phyloP scores from a whole-genome alignment of 37 sponge, comb jelly and placozoan genomes.

The Agelas oroides region DNA sequence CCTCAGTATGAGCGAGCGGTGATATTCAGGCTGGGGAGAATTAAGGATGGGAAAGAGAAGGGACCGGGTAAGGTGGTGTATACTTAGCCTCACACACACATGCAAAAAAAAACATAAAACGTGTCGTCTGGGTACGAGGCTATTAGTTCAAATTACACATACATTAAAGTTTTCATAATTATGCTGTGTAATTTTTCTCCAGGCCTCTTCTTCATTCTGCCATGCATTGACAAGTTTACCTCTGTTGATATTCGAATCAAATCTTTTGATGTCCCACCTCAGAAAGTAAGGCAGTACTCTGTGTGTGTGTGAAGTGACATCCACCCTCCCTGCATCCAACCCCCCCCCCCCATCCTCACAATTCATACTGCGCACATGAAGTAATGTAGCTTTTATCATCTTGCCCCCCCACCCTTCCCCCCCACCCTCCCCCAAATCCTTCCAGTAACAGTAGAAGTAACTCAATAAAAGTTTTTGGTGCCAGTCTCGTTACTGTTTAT shows the following conservation, averaged over 20 bases:
- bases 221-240: slow-evolving; percentile 82
- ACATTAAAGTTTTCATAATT: too few species aligned
- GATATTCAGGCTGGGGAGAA: slow-evolving; percentile 91
- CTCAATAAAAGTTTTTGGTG: neutral
- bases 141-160: too few species aligned
- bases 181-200: neutral
- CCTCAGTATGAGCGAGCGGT: slow-evolving; percentile 93
- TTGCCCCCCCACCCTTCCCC: too few species aligned
- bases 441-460: too few species aligned
- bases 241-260: slow-evolving; percentile 83
- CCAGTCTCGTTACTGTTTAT: too few species aligned
- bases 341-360: too few species aligned
- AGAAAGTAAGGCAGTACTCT: slow-evolving; percentile 90
- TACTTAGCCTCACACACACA: neutral
- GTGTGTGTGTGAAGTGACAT: neutral
- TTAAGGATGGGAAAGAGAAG: slow-evolving; percentile 76
- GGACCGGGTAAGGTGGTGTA: slow-evolving; percentile 75
- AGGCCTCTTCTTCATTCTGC: slow-evolving; percentile 88
- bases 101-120: too few species aligned
- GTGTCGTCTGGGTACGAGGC: neutral
- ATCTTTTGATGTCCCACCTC: slow-evolving; percentile 95
- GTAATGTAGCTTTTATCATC: too few species aligned
- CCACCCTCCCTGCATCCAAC: too few species aligned
- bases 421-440: too few species aligned
- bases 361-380: too few species aligned